Evolutionary conservation across 2,888 invertebrate species (phyloP), one percentile per base, ranked within the genome.

Genomic region (Branchipolynoe longqiensis): DNA sequence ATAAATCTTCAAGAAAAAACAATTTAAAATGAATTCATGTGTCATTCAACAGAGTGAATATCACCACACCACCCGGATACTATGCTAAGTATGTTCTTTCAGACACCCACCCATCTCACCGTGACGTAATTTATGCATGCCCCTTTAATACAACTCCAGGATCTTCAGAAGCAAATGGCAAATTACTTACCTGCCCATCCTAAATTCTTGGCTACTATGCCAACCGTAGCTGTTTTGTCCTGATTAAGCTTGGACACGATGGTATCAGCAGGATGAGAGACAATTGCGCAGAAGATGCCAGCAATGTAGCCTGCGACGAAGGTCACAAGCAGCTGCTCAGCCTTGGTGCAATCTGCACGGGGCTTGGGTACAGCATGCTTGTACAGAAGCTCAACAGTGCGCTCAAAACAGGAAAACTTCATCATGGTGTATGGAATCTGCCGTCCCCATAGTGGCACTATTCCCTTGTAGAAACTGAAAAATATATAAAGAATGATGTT

Each of bases 381-480:
- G 95, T 99, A 99, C 62, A 99, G 94, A 86, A 97, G 95, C 93
- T 99, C 99, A 54, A 99, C 95, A 22, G 99, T 99, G 93, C 97
- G 96, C 94, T 99, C 99, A 94, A 99, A 99, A 95, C 98, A 99
- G 89, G 99, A 98, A 94, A 99, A 99, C 95, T 99, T 99, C 99
- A 99, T 99, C 99, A 99, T 99, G 90, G 99, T 99, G 96, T 99
- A 99, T 0, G 99, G 99, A 93, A 99, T 99, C 95, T 99, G 99
- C 90, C 99, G 95, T 94, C 97, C 96, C 99, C 99, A 99, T 88
- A 99, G 95, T 69, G 99, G 99, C 82, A 97, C 98, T 88, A 99
- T 95, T 84, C 98, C 98, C 95, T 98, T 99, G 95, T 98, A 99
- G 95, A 99, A 98, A 84, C 94, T 94, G 88, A 0, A n/a, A n/a